Conservation (phyloP, 2,888 invertebrate genomes). For the Trissolcus brochymenae region DNA sequence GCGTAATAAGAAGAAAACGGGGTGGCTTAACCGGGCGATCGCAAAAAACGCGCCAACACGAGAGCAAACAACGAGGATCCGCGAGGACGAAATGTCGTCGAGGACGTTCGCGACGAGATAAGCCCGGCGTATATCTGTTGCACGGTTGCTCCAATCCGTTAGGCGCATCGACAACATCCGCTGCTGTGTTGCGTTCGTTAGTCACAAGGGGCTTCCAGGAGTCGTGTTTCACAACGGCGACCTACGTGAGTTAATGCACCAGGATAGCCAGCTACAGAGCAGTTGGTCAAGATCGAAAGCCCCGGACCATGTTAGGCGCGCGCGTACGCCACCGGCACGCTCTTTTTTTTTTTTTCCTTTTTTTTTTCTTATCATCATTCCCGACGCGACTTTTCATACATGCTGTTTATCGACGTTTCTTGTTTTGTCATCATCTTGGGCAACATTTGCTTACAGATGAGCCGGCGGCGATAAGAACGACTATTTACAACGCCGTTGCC, state of each 20-base stretch:
- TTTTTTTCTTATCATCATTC: slow-evolving; percentile 41
- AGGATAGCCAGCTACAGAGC: slow-evolving; percentile 36
- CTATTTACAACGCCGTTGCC: slow-evolving; percentile 19
- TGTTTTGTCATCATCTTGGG: slow-evolving; percentile 42
- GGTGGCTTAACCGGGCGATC: slow-evolving; percentile 42
- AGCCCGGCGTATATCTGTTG: slow-evolving; percentile 39
- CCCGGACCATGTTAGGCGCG: slow-evolving; percentile 54
- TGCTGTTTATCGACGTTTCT: slow-evolving; percentile 31
- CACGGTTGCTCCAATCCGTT: slow-evolving; percentile 46
- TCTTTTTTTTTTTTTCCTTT: too few relatives aligned
- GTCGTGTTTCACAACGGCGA: slow-evolving; percentile 53
- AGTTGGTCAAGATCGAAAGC: slow-evolving; percentile 55
- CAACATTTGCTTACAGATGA: slow-evolving; percentile 47
- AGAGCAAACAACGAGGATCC: slow-evolving; percentile 40
- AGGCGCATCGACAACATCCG: slow-evolving; percentile 52
- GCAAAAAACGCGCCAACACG: slow-evolving; percentile 52
- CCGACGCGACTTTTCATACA: slow-evolving; percentile 18
- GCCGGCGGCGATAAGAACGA: slow-evolving; percentile 15
- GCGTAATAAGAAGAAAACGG: slow-evolving; percentile 51
- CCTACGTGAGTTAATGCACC: slow-evolving; percentile 56
- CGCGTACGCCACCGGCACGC: slow-evolving; percentile 39
- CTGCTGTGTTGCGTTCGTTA: slow-evolving; percentile 53
- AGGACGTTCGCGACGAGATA: slow-evolving; percentile 52
- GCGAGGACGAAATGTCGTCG: slow-evolving; percentile 53
- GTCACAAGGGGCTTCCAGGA: slow-evolving; percentile 54